Evolutionary conservation across 1,140 invertebrate species (phyloP).

Genomic region (Cyrtorhinus lividipennis): DNA sequence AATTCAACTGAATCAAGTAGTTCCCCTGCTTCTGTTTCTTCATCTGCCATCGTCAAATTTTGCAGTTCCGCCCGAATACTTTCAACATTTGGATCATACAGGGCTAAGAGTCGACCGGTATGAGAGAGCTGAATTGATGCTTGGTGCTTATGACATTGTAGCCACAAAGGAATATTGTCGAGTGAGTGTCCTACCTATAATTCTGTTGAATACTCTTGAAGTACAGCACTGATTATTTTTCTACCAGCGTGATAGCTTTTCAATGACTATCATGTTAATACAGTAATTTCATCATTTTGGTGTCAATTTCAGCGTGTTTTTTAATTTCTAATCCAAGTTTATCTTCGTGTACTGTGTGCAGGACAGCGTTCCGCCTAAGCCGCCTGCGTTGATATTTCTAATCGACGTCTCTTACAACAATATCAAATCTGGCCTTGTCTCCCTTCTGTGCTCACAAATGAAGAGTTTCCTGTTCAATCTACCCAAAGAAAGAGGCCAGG

Average conservation of each 20-base stretch:
- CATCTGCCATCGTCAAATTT: no score
- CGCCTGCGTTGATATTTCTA: slow-evolving; percentile 90
- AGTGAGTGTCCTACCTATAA: slow-evolving; percentile 43
- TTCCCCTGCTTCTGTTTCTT: no score
- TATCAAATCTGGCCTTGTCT: slow-evolving; percentile 80
- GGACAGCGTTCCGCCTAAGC: slow-evolving; percentile 79
- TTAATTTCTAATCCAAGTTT: no score
- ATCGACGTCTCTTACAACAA: slow-evolving; percentile 97
- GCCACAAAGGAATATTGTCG: slow-evolving; percentile 96
- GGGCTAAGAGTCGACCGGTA: slow-evolving; percentile 84
- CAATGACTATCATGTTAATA: no score
- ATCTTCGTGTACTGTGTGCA: no score
- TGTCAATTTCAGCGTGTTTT: no score
- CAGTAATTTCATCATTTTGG: no score
- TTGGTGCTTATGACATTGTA: slow-evolving; percentile 93
- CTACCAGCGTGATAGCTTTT: no score
- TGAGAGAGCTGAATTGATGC: slow-evolving; percentile 83
- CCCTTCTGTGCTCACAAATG: slow-evolving; percentile 75
- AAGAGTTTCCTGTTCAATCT: slow-evolving; percentile 49
- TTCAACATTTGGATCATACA: slow-evolving; percentile 94
- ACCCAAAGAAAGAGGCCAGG: slow-evolving; percentile 51
- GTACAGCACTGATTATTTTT: no score
- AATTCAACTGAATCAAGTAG: not conserved
- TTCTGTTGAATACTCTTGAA: no score
- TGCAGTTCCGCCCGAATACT: slow-evolving; percentile 87